A percentile compares a stretch with the other conserved stretches of the same genome.
These are phyloP conservation scores for Lasioglossum baleicum DNA, from an alignment of 1,140 invertebrate species.

Conservation along the genomic window DNA sequence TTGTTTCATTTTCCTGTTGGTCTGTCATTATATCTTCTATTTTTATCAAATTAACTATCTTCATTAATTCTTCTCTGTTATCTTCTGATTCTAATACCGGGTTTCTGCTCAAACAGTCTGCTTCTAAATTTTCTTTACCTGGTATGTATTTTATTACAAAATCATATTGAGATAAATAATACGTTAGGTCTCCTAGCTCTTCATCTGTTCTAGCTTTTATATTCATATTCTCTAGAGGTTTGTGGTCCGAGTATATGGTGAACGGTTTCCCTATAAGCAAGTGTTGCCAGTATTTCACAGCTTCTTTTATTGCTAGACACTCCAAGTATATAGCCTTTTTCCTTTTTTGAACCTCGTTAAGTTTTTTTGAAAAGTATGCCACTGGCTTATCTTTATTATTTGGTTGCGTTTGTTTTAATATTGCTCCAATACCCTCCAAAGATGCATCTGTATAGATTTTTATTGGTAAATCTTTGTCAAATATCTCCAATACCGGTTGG, in stretches of 20 bases:
- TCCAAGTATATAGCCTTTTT: too few relatives aligned
- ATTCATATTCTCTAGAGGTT: neutral
- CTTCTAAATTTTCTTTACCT: neutral
- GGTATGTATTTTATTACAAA: neutral
- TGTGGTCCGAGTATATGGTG: neutral
- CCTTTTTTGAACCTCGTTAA: too few relatives aligned
- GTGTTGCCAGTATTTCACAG: neutral
- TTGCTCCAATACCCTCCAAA: conserved; percentile 15
- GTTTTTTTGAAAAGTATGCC: too few relatives aligned
- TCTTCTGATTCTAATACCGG: neutral
- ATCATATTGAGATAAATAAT: neutral
- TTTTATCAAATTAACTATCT: neutral
- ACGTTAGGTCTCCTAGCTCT: neutral
- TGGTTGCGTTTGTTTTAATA: conserved; percentile 28
- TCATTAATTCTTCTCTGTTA: conserved; percentile 14
- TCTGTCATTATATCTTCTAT: neutral
- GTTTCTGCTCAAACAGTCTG: neutral
- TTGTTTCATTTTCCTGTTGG: neutral
- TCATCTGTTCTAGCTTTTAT: neutral
- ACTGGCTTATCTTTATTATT: neutral
- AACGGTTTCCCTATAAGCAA: neutral
- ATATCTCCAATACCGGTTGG: conserved; percentile 23
- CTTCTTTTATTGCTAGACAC: neutral
- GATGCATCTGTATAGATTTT: conserved; percentile 24
- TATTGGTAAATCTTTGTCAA: conserved; percentile 13